Percentiles rank a stretch among this genome's conserved stretches.
Evolutionary conservation across 2,113 vertebrate genomes (phyloP).

Genomic region (Phalacrocorax pelagicus): DNA sequence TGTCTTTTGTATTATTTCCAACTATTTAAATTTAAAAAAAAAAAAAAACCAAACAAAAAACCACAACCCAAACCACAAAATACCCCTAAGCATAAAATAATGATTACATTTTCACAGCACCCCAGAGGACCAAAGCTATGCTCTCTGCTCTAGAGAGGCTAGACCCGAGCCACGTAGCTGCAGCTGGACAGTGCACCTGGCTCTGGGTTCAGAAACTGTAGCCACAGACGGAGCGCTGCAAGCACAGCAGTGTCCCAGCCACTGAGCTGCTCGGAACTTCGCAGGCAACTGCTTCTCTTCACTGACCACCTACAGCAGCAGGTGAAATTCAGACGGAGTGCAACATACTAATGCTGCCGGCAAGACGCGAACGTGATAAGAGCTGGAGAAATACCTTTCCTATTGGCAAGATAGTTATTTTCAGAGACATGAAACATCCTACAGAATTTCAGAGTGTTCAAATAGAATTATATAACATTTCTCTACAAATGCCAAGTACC

Average conservation of each 20-base stretch:
- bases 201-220: not conserved
- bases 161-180: not conserved
- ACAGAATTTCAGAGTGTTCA: not conserved
- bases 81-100: not conserved
- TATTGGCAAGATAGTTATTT: not conserved
- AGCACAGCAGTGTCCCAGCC: not conserved
- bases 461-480: not conserved
- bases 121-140: not conserved
- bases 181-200: not conserved
- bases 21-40: not conserved
- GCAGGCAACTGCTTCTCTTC: not conserved
- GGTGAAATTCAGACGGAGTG: not conserved
- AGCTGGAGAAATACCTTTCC: not conserved
- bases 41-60: too few relatives aligned
- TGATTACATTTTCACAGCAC: not conserved
- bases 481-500: not conserved
- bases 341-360: not conserved
- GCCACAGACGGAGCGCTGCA: not conserved
- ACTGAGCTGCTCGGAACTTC: not conserved
- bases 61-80: not conserved
- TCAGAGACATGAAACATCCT: not conserved
- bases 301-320: not conserved
- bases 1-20: not conserved
- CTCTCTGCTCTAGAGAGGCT: not conserved
- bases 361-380: accelerated